Percentiles rank a stretch among this genome's conserved stretches.
Evolutionary conservation across 2,888 invertebrate species (phyloP).

Genomic region (Patella caerulea): DNA sequence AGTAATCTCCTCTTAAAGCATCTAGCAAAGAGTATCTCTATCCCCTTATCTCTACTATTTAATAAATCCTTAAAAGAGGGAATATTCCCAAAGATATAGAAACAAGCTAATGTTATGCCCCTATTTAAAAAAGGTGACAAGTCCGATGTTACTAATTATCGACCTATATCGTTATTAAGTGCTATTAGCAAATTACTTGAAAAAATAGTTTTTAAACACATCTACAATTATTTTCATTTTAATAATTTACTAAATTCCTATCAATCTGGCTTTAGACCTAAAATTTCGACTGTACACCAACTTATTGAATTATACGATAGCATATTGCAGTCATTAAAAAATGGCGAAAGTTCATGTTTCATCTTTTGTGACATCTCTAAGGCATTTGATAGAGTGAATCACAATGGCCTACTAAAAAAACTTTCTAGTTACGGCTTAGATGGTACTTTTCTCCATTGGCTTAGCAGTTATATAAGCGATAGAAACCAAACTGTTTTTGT

Average conservation of each 20-base stretch:
- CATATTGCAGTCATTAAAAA: background rate
- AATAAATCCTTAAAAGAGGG: background rate
- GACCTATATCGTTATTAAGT: background rate
- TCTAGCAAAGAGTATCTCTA: background rate
- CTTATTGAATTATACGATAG: background rate
- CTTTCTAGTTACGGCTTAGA: background rate
- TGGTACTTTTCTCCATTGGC: background rate
- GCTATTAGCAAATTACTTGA: background rate
- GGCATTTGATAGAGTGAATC: background rate
- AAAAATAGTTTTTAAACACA: background rate
- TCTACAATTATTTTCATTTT: background rate
- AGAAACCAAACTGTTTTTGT: background rate
- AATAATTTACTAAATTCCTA: background rate
- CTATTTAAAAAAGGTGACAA: background rate
- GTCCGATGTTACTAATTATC: background rate
- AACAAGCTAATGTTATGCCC: background rate
- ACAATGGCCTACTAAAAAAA: background rate
- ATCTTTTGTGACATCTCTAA: background rate
- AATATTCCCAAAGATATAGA: background rate
- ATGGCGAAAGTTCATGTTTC: background rate
- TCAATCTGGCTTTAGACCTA: background rate
- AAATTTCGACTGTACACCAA: background rate
- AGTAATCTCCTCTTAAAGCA: background rate
- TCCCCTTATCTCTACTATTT: background rate
- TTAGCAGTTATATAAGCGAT: background rate